Percentiles rank a stretch among this genome's conserved stretches.
Evolutionary conservation across 2,113 vertebrate genomes (phyloP).

Genomic region (Cyprinodon brontotheroides): DNA sequence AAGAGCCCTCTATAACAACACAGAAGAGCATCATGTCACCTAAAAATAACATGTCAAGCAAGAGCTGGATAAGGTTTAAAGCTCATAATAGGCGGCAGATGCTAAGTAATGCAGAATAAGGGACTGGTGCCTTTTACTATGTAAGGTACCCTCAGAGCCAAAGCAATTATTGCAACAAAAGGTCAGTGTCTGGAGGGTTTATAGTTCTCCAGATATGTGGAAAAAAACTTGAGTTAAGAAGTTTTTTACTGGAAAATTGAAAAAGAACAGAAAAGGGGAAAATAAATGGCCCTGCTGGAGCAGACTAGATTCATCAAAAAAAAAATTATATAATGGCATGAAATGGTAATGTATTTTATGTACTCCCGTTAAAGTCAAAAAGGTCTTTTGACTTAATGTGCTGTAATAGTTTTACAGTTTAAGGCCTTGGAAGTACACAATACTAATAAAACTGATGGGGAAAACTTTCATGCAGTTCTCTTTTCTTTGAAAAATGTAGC

Average conservation of each 20-base stretch:
- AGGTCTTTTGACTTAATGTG: conserved; percentile 11
- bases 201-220: background rate
- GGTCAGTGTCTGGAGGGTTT: background rate
- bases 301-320: conserved; percentile 1
- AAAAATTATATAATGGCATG: conserved; percentile 30
- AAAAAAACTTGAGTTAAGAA: conserved; percentile 5
- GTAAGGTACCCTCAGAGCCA: background rate
- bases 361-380: conserved; percentile 29
- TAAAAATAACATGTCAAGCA: background rate
- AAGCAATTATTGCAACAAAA: conserved; percentile 25
- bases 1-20: background rate
- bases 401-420: conserved; percentile 23
- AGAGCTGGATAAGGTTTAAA: background rate
- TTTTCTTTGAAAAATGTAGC: background rate
- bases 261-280: background rate
- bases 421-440: background rate
- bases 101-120: background rate
- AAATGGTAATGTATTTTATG: conserved; percentile 18
- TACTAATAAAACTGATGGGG: background rate
- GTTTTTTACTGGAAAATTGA: conserved; percentile 7
- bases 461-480: background rate
- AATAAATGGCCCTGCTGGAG: conserved; percentile 9
- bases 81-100: background rate
- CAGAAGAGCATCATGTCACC: background rate
- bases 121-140: background rate